phyloP scores from a whole-genome alignment of 1,140 invertebrate genomes.

The Adelges cooleyi region DNA sequence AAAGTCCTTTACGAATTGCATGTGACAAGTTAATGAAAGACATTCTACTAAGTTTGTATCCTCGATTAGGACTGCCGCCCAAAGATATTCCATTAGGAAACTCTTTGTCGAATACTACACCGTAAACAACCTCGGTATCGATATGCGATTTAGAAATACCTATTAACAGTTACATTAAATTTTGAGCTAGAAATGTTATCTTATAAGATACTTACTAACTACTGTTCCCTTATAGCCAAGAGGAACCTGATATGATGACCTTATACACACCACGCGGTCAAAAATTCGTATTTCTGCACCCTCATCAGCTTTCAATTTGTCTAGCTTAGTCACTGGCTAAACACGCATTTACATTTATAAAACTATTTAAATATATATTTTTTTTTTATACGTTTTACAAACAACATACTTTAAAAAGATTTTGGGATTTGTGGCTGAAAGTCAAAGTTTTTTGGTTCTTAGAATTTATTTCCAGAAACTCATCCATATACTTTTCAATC shows the following conservation, averaged over 20 bases:
- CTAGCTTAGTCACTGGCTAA: slow-evolving; percentile 32
- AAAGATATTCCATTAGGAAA: slow-evolving; percentile 55
- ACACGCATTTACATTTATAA: too few relatives aligned
- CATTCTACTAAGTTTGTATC: slow-evolving; percentile 44
- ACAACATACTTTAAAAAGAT: slow-evolving; percentile 25
- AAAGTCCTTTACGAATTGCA: slow-evolving; percentile 38
- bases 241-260: slow-evolving; percentile 61
- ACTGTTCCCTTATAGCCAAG: slow-evolving; percentile 71
- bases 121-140: slow-evolving; percentile 47
- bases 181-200: too few relatives aligned
- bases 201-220: slow-evolving; percentile 43
- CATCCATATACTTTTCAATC: slow-evolving; percentile 15
- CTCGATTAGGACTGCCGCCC: slow-evolving; percentile 41
- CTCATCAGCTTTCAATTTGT: slow-evolving; percentile 52
- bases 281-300: slow-evolving; percentile 54
- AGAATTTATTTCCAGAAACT: slow-evolving; percentile 19
- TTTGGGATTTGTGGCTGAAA: slow-evolving; percentile 60
- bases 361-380: too few relatives aligned
- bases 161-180: slow-evolving; percentile 15
- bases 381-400: too few relatives aligned
- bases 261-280: slow-evolving; percentile 71
- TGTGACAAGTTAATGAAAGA: slow-evolving; percentile 52
- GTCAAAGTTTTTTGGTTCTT: slow-evolving; percentile 40
- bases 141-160: slow-evolving; percentile 44
- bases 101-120: slow-evolving; percentile 63